Evolutionary conservation across 2,113 vertebrate species (phyloP).

Genomic region (Columbina picui): DNA sequence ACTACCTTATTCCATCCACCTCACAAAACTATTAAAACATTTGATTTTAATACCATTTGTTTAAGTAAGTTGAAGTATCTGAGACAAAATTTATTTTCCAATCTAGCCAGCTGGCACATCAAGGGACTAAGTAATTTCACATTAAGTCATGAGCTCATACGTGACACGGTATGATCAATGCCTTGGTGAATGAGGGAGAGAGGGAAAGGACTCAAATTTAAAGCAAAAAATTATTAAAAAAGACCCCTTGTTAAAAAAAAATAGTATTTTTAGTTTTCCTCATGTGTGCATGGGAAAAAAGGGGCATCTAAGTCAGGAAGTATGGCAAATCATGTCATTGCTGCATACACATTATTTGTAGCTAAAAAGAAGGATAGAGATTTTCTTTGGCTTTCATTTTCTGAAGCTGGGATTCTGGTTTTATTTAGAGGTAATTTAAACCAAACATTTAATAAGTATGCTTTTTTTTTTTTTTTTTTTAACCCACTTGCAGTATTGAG

Average conservation of each 20-base stretch:
- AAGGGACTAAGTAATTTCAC: background rate
- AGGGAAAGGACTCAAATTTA: background rate
- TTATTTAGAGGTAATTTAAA: background rate
- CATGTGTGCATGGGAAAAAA: background rate
- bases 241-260: background rate
- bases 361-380: background rate
- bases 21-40: background rate
- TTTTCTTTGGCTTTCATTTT: background rate
- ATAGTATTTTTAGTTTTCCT: background rate
- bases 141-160: background rate
- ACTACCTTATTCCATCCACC: background rate
- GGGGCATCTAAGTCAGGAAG: background rate
- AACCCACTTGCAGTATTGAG: fast-evolving
- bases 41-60: background rate
- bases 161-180: background rate
- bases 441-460: fast-evolving
- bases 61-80: background rate
- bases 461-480: background rate
- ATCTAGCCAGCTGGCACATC: background rate
- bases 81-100: background rate
- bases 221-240: background rate
- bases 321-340: background rate
- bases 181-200: background rate
- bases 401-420: background rate
- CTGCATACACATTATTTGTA: background rate